Conservation (phyloP, 2,888 invertebrate genomes). For the Zootermopsis nevadensis region DNA sequence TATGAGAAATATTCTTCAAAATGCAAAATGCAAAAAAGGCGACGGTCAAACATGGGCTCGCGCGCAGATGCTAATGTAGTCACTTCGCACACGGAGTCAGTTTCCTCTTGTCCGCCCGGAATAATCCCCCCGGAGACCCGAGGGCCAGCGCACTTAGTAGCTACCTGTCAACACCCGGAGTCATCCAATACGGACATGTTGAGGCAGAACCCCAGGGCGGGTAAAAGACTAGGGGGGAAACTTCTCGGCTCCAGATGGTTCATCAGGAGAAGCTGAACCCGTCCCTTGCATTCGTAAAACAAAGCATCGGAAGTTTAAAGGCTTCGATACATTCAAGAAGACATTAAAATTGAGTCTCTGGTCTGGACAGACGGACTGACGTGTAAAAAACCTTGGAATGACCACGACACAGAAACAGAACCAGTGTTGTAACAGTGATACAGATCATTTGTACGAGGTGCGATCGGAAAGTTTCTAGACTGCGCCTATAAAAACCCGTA, state of each 20-base stretch:
- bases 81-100: constrained; percentile 35
- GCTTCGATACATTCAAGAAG: too few species aligned
- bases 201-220: background rate
- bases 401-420: too few species aligned
- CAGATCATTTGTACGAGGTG: too few species aligned
- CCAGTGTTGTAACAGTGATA: too few species aligned
- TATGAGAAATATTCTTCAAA: background rate
- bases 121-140: constrained; percentile 44
- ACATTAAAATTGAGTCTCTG: too few species aligned
- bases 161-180: constrained; percentile 46
- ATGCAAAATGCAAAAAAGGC: background rate
- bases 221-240: background rate
- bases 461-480: too few species aligned
- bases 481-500: too few species aligned
- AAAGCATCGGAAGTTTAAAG: too few species aligned
- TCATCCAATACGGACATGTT: constrained; percentile 41
- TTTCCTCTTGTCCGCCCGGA: constrained; percentile 19
- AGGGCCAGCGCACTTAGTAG: constrained; percentile 35
- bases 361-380: too few species aligned
- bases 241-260: background rate
- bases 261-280: background rate
- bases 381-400: too few species aligned
- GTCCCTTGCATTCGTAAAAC: background rate
- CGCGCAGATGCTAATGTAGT: constrained; percentile 41
- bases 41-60: constrained; percentile 32